Evolutionary conservation across 2,888 invertebrate species (phyloP).

Genomic region (Drosophila nigritarsus): DNA sequence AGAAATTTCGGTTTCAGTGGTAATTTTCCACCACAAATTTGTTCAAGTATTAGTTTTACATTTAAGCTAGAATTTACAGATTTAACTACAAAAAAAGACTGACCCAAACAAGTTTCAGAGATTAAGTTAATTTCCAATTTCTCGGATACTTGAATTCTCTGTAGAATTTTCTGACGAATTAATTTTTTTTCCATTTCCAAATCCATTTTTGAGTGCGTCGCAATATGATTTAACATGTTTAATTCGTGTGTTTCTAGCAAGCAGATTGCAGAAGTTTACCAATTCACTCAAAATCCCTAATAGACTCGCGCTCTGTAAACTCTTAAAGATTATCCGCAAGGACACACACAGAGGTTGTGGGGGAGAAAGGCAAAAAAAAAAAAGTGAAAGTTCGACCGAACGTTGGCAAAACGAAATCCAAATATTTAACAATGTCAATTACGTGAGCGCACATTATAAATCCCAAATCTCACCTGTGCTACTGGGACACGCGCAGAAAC

Average conservation of each 20-base stretch:
- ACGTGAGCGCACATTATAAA: constrained; percentile 79
- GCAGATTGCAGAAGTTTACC: neutral
- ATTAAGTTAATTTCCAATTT: neutral
- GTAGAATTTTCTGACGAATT: neutral
- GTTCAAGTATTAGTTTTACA: neutral
- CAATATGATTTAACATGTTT: neutral
- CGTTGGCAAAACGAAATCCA: constrained; percentile 59
- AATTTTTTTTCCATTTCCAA: neutral
- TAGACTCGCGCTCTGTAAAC: constrained; percentile 32
- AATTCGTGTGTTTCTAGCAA: constrained; percentile 3
- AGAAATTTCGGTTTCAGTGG: neutral
- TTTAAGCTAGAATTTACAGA: neutral
- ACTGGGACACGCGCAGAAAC: constrained; percentile 46
- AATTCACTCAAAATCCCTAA: constrained; percentile 18
- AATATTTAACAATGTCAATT: constrained; percentile 81
- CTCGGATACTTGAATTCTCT: neutral
- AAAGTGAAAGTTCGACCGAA: constrained; percentile 27
- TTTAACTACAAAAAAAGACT: neutral
- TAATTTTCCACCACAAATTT: neutral
- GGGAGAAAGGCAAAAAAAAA: constrained; percentile 4
- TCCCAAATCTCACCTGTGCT: constrained; percentile 79
- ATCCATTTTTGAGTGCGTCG: neutral
- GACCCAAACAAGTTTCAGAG: neutral
- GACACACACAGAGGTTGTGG: constrained; percentile 20
- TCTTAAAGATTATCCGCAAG: constrained; percentile 42